phyloP scores from a whole-genome alignment of 2,888 invertebrate species.

The Chrysolina americana region DNA sequence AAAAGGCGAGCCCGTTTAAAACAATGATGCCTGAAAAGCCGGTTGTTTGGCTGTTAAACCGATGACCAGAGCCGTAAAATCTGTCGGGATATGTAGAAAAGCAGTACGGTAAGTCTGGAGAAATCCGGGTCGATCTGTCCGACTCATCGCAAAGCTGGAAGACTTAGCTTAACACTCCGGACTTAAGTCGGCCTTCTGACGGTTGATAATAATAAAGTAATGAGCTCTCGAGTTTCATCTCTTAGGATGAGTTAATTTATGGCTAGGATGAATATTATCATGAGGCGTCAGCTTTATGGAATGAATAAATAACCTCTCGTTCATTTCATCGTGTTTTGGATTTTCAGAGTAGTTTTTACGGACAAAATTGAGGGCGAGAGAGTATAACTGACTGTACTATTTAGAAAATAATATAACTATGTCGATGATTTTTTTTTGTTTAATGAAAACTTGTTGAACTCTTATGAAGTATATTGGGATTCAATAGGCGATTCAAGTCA shows the following conservation, averaged over 20 bases:
- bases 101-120: constrained; percentile 53
- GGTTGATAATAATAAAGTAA: constrained; percentile 52
- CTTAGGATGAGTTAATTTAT: constrained; percentile 23
- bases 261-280: not conserved
- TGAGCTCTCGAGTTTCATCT: constrained; percentile 38
- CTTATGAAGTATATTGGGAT: too few species aligned
- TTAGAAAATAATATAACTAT: too few species aligned
- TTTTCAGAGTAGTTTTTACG: too few species aligned
- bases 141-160: constrained; percentile 52
- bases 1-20: constrained; percentile 37
- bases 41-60: constrained; percentile 41
- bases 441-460: too few species aligned
- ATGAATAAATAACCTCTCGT: too few species aligned
- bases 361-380: too few species aligned
- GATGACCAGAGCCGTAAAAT: constrained; percentile 54
- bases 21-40: constrained; percentile 38
- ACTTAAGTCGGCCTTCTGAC: constrained; percentile 51
- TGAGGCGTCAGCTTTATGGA: too few species aligned
- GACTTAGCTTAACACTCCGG: constrained; percentile 54
- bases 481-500: too few species aligned
- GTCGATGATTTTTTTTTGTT: too few species aligned
- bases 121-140: constrained; percentile 57
- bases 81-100: constrained; percentile 60
- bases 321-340: too few species aligned
- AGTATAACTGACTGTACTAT: too few species aligned